These are phyloP conservation scores for Urocolius indicus DNA, from an alignment of 2,113 vertebrate species.

Conservation along the genomic window DNA sequence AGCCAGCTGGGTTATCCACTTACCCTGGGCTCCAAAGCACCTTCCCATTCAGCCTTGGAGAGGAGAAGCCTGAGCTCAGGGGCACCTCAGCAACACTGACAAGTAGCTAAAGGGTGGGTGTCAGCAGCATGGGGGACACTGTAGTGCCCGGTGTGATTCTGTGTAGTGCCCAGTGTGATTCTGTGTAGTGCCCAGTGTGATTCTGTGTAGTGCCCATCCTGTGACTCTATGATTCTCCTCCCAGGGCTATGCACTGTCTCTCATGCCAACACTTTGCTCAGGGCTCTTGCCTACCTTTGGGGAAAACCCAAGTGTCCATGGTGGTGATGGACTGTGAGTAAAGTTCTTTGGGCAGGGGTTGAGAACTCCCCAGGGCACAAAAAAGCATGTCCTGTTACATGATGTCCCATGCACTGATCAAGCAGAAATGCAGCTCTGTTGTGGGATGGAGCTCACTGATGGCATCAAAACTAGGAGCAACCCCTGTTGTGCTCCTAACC, in stretches of 20 bases:
- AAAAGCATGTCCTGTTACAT: not conserved
- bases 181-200: too few relatives aligned
- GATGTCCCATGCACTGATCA: accelerated
- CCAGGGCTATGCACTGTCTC: not conserved
- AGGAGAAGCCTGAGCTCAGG: too few relatives aligned
- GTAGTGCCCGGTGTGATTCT: too few relatives aligned
- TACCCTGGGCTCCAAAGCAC: not conserved
- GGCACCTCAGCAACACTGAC: too few relatives aligned
- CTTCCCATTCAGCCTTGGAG: not conserved
- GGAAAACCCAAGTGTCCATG: not conserved
- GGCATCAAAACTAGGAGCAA: not conserved
- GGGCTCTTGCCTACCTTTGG: not conserved
- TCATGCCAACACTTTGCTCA: not conserved
- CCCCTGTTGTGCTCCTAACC: not conserved
- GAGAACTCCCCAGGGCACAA: not conserved
- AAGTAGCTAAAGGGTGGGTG: too few relatives aligned
- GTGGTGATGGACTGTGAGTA: not conserved
- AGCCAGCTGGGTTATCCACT: not conserved
- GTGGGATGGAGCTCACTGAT: not conserved
- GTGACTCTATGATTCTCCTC: not conserved
- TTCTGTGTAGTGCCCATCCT: too few relatives aligned
- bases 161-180: too few relatives aligned
- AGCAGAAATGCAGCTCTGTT: not conserved
- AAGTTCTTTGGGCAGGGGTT: not conserved
- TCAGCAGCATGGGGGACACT: too few relatives aligned